Evolutionary conservation across 2,888 invertebrate genomes (phyloP).

Genomic region (Leptogaster cylindrica): DNA sequence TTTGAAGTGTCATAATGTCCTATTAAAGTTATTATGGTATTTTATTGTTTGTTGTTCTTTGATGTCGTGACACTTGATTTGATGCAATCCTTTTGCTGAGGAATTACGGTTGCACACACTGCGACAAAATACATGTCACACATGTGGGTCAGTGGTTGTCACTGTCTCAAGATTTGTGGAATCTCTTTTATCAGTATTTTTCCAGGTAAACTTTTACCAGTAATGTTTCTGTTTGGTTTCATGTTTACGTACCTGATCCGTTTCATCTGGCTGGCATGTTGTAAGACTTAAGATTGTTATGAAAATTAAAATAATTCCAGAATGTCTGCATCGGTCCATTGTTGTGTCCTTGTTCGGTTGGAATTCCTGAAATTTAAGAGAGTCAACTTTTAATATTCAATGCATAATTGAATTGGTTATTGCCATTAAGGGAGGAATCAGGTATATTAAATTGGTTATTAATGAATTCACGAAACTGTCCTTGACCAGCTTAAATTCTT

Average conservation of each 20-base stretch:
- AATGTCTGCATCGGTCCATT: not conserved
- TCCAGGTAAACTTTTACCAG: not conserved
- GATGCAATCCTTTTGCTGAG: not conserved
- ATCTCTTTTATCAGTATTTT: not conserved
- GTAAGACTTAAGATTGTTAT: not conserved
- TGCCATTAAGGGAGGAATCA: no score
- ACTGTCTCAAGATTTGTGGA: not conserved
- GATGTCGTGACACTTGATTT: no score
- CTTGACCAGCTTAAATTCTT: no score
- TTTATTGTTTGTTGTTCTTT: no score
- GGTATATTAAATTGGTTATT: no score
- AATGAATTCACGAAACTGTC: no score
- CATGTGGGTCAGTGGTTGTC: not conserved
- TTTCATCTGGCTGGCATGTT: not conserved
- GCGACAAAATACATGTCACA: not conserved
- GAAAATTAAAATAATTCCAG: not conserved
- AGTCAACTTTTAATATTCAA: no score
- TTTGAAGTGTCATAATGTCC: no score
- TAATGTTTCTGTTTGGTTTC: not conserved
- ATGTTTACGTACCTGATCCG: not conserved
- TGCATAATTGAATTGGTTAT: no score
- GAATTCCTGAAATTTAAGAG: no score
- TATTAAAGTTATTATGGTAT: no score
- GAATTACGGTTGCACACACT: not conserved
- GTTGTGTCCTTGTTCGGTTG: no score